These are phyloP conservation scores for Siniperca obscura DNA, from an alignment of 2,797 vertebrate species.

Conservation along the genomic window DNA sequence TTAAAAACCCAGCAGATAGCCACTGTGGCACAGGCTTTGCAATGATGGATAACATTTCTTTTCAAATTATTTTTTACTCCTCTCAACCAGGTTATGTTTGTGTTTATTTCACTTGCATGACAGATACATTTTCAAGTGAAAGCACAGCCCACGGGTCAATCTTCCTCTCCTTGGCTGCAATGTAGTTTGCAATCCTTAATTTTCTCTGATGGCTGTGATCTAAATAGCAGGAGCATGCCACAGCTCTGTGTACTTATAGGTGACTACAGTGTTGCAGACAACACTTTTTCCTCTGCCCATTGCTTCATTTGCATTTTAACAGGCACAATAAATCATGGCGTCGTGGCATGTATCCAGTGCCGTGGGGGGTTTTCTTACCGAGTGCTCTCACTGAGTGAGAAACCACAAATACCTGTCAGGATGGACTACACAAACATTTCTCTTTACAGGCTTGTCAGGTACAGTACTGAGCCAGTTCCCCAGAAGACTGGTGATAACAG, in stretches of 20 bases:
- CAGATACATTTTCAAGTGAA: conserved; percentile 19
- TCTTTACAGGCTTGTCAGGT: conserved; percentile 60
- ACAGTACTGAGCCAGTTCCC: conserved; percentile 47
- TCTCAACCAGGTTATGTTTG: conserved; percentile 31
- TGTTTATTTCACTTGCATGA: conserved; percentile 22
- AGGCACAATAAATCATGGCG: conserved; percentile 80
- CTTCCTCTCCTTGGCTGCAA: conserved; percentile 6
- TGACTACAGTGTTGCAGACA: conserved; percentile 50
- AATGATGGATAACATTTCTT: neutral
- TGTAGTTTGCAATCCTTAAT: conserved; percentile 29
- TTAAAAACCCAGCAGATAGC: neutral
- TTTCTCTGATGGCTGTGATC: conserved; percentile 45
- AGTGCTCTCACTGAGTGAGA: conserved; percentile 49
- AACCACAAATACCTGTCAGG: conserved; percentile 67
- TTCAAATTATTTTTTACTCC: neutral
- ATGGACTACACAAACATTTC: conserved; percentile 49
- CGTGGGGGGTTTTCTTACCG: conserved; percentile 9
- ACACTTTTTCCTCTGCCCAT: conserved; percentile 62
- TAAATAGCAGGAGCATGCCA: conserved; percentile 21
- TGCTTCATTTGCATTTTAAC: conserved; percentile 83
- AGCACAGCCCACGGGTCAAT: conserved; percentile 15
- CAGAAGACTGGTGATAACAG: conserved; percentile 48
- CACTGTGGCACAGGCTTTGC: neutral
- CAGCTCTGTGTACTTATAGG: conserved; percentile 36
- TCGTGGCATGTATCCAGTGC: conserved; percentile 55